phyloP scores from a whole-genome alignment of 2,797 vertebrate genomes.

The Gambusia yucatana region DNA sequence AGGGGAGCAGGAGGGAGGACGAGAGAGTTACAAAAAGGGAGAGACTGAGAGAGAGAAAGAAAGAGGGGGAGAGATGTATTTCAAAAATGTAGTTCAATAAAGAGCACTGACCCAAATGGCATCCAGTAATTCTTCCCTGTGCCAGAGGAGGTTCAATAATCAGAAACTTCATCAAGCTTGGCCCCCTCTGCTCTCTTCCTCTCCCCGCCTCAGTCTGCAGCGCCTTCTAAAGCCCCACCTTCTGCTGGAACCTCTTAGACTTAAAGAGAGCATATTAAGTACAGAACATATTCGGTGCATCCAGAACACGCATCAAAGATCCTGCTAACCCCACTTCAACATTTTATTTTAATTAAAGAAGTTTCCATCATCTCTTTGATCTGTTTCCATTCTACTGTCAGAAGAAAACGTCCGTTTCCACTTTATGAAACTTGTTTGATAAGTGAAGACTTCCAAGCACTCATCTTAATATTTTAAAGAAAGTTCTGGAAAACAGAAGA shows the following conservation, averaged over 20 bases:
- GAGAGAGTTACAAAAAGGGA: slow-evolving; percentile 62
- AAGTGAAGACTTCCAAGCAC: slow-evolving; percentile 38
- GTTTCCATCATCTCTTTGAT: slow-evolving; percentile 80
- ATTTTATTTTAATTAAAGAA: slow-evolving; percentile 81
- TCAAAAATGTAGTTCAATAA: slow-evolving; percentile 81
- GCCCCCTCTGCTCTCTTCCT: slow-evolving; percentile 41
- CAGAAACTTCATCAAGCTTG: slow-evolving; percentile 76
- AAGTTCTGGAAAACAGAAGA: slow-evolving; percentile 24
- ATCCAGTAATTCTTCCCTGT: slow-evolving; percentile 75
- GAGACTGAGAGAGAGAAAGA: slow-evolving; percentile 57
- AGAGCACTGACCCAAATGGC: slow-evolving; percentile 82
- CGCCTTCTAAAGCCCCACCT: slow-evolving; percentile 62
- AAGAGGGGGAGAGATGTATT: slow-evolving; percentile 74
- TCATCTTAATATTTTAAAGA: slow-evolving; percentile 22
- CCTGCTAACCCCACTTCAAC: slow-evolving; percentile 49
- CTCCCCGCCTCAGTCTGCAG: slow-evolving; percentile 55
- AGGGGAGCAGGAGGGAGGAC: slow-evolving; percentile 68
- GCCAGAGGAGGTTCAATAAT: slow-evolving; percentile 74
- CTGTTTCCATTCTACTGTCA: slow-evolving; percentile 62
- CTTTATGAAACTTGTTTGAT: slow-evolving; percentile 71
- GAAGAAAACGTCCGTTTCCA: slow-evolving; percentile 57
- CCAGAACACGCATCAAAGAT: slow-evolving; percentile 77
- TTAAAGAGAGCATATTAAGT: slow-evolving; percentile 72
- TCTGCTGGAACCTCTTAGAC: slow-evolving; percentile 70
- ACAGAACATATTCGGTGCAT: slow-evolving; percentile 61